Base-by-base conservation (phyloP, 2,888 invertebrate genomes). In the Stenodera caucasica region DNA sequence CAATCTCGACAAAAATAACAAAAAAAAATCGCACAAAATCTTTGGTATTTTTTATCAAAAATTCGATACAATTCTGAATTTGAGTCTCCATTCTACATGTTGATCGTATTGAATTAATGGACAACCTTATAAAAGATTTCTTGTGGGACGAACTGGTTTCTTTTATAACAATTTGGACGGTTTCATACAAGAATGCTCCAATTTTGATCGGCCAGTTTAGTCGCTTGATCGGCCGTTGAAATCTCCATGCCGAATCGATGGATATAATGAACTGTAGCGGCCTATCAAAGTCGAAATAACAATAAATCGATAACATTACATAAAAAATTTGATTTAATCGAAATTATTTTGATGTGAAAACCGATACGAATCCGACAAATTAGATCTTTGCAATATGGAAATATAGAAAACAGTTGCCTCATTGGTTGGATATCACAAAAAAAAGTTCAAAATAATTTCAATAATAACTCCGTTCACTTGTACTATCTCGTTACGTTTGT, bases 171-270 rank as follows among this genome's bases (percentile, higher is more conserved):
- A 21, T 50, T 26, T n/a, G 26, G 30, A 32, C 9, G 11, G 15
- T 21, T 57, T 57, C 32, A 58, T 33, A 52, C 32, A 57, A 21
- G 52, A 57, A 56, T 50, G 49, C 56, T n/a, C n/a, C 32, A 11
- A 32, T 2, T 2, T 32, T 32, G 32, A 11, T 32, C 9, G 7
- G 2, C 32, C 11, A 2, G 9, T 33, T 12, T 12, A 2, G n/a
- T 30, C 9, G 9, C 7, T 32, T 35, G 14, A 35, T 37, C 14
- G 15, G 5, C 2, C 37, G 15, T 15, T 26, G 26, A 26, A 26
- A 6, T 26, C 30, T 30, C 30, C 9, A 30, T 5, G 26, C 26
- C 26, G 26, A 26, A 26, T 26, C 26, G 3, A 5, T 7, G 7
- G 26, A 26, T 26, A 5, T 5, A 26, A 5, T 26, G 26, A 26